These are phyloP conservation scores for Stomatorhinus ivindoensis DNA, from an alignment of 2,113 vertebrate genomes.

Conservation along the genomic window DNA sequence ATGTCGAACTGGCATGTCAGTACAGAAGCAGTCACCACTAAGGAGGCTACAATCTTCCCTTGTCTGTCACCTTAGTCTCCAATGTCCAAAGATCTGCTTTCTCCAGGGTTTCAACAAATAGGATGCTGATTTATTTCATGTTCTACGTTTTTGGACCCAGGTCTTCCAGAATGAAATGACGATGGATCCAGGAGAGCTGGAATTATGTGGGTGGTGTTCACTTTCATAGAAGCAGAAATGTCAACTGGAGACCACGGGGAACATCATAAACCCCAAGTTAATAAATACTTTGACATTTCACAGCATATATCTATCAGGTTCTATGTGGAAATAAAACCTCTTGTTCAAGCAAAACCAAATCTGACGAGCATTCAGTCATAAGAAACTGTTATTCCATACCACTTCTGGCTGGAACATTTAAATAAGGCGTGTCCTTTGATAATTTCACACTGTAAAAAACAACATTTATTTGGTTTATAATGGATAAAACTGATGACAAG, in stretches of 20 bases:
- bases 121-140: background rate
- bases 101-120: background rate
- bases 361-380: background rate
- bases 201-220: background rate
- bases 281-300: conserved; percentile 17
- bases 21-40: background rate
- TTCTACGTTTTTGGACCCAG: background rate
- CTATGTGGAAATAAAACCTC: background rate
- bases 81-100: background rate
- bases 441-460: conserved; percentile 4
- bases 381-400: background rate
- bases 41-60: background rate
- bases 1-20: background rate
- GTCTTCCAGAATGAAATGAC: background rate
- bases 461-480: background rate
- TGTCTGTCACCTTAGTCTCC: background rate
- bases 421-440: background rate
- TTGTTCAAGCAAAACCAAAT: background rate
- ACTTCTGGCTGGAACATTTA: background rate
- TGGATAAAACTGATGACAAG: background rate
- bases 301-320: background rate
- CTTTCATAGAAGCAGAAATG: background rate
- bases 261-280: background rate
- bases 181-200: background rate
- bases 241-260: background rate